Percentiles rank a stretch among this genome's conserved stretches.
These are phyloP conservation scores for Valencia hispanica DNA, from an alignment of 2,797 vertebrate genomes.

Conservation along the genomic window DNA sequence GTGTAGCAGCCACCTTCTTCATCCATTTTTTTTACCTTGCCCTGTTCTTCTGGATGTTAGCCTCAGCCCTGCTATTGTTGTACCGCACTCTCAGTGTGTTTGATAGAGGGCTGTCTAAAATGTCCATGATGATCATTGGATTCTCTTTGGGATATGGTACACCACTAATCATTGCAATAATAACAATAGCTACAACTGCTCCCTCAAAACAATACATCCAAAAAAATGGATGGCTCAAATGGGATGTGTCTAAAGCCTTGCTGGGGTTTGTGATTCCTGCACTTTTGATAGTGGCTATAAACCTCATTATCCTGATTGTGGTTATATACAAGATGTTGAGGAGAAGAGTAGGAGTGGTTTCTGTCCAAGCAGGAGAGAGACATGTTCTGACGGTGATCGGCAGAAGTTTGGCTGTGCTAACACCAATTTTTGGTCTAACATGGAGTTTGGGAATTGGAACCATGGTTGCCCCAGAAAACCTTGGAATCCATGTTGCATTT, in stretches of 20 bases:
- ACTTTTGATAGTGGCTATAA: conserved; percentile 84
- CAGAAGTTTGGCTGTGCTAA: conserved; percentile 87
- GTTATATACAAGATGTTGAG: conserved; percentile 87
- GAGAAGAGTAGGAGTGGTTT: conserved; percentile 74
- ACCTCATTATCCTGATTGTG: conserved; percentile 83
- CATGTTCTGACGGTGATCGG: conserved; percentile 80
- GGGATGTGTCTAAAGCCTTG: conserved; percentile 81
- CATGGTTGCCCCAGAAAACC: neutral
- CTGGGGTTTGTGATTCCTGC: conserved; percentile 90
- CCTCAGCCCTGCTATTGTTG: conserved; percentile 87
- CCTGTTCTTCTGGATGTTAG: conserved; percentile 95
- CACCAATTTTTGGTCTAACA: conserved; percentile 89
- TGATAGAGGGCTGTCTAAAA: conserved; percentile 83
- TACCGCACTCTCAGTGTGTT: conserved; percentile 67
- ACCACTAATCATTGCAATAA: conserved; percentile 84
- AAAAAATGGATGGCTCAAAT: conserved; percentile 85
- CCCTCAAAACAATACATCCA: conserved; percentile 76
- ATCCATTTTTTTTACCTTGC: conserved; percentile 92
- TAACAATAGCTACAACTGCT: conserved; percentile 86
- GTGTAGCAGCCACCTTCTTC: conserved; percentile 86
- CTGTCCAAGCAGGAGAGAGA: conserved; percentile 78
- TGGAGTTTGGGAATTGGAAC: conserved; percentile 89
- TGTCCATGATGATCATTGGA: conserved; percentile 79
- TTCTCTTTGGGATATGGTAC: conserved; percentile 88
- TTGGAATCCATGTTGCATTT: conserved; percentile 65